Conservation (phyloP, 2,113 vertebrate species). For the Lepisosteus osseus region DNA sequence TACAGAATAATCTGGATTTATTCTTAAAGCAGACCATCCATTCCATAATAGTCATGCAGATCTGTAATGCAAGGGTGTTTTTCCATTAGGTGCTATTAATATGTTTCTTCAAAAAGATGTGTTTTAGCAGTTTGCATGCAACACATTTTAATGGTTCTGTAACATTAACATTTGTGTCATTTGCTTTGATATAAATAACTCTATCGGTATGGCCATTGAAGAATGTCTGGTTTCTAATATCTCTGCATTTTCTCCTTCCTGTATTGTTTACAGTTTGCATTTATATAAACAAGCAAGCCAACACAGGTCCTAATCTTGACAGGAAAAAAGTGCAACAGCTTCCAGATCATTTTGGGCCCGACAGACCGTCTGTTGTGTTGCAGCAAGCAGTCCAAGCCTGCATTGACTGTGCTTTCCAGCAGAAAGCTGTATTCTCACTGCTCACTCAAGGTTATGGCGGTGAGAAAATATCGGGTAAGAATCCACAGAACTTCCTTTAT, state of each 20-base stretch:
- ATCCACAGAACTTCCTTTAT: neutral
- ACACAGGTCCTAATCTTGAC: slow-evolving; percentile 87
- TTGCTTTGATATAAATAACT: too few species aligned
- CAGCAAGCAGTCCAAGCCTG: slow-evolving; percentile 94
- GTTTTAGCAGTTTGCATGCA: too few species aligned
- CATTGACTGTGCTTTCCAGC: slow-evolving; percentile 91
- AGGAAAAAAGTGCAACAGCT: slow-evolving; percentile 89
- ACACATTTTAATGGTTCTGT: too few species aligned
- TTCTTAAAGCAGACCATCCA: too few species aligned
- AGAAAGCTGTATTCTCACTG: slow-evolving; percentile 88
- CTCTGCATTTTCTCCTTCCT: slow-evolving; percentile 5
- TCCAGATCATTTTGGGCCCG: slow-evolving; percentile 87
- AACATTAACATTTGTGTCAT: too few species aligned
- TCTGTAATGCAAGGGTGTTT: too few species aligned
- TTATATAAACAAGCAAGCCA: slow-evolving; percentile 91
- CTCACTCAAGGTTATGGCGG: slow-evolving; percentile 90
- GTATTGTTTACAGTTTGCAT: slow-evolving; percentile 80
- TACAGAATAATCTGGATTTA: too few species aligned
- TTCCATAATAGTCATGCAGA: too few species aligned
- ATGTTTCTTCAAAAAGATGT: too few species aligned
- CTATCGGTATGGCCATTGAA: too few species aligned
- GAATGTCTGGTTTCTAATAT: neutral
- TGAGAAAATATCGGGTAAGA: slow-evolving; percentile 87
- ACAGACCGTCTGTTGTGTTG: slow-evolving; percentile 78
- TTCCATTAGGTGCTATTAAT: too few species aligned